Percentiles rank a stretch among this genome's conserved stretches.
Evolutionary conservation across 2,797 vertebrate genomes (phyloP).

Genomic region (Poeciliopsis turneri): DNA sequence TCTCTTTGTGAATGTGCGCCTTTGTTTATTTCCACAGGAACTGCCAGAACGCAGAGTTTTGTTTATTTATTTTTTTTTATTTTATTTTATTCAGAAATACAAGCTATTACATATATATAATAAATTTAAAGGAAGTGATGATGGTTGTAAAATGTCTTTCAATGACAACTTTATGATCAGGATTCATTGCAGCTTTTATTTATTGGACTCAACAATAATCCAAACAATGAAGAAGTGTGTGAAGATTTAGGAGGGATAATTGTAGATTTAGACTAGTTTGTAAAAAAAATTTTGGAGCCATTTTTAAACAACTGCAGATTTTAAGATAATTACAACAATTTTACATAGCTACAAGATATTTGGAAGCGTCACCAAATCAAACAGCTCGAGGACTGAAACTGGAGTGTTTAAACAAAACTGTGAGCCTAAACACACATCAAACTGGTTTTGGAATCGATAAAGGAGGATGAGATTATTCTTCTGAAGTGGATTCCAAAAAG

Average conservation of each 20-base stretch:
- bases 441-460: background rate
- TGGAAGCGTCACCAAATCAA: background rate
- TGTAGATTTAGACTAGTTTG: background rate
- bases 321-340: background rate
- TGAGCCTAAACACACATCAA: background rate
- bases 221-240: background rate
- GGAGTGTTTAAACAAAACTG: background rate
- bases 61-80: background rate
- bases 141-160: background rate
- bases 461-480: background rate
- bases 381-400: background rate
- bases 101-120: background rate
- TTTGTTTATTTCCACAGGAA: slow-evolving; percentile 1
- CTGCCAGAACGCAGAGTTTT: slow-evolving; percentile 11
- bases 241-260: background rate
- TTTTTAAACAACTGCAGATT: background rate
- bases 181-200: background rate
- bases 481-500: background rate
- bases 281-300: background rate
- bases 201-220: background rate
- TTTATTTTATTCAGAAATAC: background rate
- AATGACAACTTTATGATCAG: background rate
- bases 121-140: background rate
- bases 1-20: slow-evolving; percentile 26
- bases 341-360: background rate